Evolutionary conservation across 2,113 vertebrate genomes (phyloP), one percentile per base, ranked within the genome.

Genomic region (Thunnus thynnus): DNA sequence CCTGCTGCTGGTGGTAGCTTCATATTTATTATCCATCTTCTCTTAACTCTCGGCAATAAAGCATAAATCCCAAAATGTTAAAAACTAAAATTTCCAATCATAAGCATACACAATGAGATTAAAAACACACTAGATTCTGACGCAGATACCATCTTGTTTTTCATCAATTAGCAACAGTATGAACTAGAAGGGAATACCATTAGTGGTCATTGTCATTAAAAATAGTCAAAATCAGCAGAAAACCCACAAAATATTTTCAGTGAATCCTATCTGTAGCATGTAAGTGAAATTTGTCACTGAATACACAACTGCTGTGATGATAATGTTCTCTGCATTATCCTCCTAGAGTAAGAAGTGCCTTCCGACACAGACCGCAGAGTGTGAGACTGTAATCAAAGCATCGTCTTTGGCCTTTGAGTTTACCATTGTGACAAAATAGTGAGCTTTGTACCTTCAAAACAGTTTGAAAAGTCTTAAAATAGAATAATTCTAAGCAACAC

Each of bases 321-420:
- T n/a, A 13, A 55, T 18, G 47, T 44, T 58, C 30, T 47, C 66
- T 60, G 20, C 66, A 41, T 60, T 46, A 60, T 75, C 63, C 76
- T 88, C 79, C 51, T 81, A 13, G 14, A 85, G 79, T 80, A 90
- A 80, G 72, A 94, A 94, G 94, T 94, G 93, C 92, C 94, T 94
- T 94, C 77, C 13, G 76, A 90, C 76, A 47, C 64, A 77, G 86
- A 89, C 78, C 30, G 77, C 72, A 72, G 72, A 76, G 77, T 66
- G 76, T 72, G 60, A 85, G 69, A 76, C 50, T 30, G 36, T 18
- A 62, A 87, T 72, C 83, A 86, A 67, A 85, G 76, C 68, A 3
- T 5, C 11, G 8, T 66, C 67, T 85, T 81, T 76, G 65, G 80
- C 54, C 52, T 76, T 72, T 62, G 20, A 58, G 62, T 73, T 84